Base-by-base conservation (phyloP, 2,797 vertebrate genomes). In the Crenichthys baileyi region DNA sequence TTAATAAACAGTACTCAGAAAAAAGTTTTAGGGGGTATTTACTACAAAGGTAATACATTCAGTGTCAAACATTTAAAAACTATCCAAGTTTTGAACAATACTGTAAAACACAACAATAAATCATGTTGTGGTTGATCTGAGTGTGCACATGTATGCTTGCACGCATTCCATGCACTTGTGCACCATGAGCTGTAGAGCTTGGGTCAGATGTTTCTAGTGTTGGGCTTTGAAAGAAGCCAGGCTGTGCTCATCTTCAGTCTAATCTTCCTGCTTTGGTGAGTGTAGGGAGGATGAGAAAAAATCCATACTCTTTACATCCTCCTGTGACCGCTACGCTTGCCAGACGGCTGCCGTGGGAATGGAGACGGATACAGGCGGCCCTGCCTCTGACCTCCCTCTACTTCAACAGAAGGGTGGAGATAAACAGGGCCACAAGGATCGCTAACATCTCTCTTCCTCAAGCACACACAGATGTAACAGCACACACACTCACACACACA, bases 241-340 rank as follows among this genome's bases (percentile, higher is more conserved):
- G 85, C 90, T 91, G 86, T 73, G 83, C 90, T 92, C 91, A 91
- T 93, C 91, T 90, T 89, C 85, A 88, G 90, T 91, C 91, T 94
- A 90, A 94, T 93, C 90, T 92, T 91, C 87, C 89, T 87, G 83
- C 90, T 92, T 85, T 85, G 80, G 87, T 84, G 86, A 90, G 87
- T 88, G 87, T 83, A 86, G 83, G 85, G 81, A 85, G 83, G 87
- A 87, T 84, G 87, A 87, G 83, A 70, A 88, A 89, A 95, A 94
- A 95, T 94, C 94, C 85, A 94, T 93, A 92, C 87, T 94, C 92
- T 92, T 93, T 94, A 93, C 92, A 94, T 94, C 91, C 92, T 94
- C 87, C 85, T 91, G 94, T 93, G 94, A 93, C 94, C 93, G 92
- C 85, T 92, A 90, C 88, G 92, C 92, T 91, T 90, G 89, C 86